Evolutionary conservation across 2,888 invertebrate species (phyloP), one percentile per base, ranked within the genome.

Genomic region (Andrena dorsata): DNA sequence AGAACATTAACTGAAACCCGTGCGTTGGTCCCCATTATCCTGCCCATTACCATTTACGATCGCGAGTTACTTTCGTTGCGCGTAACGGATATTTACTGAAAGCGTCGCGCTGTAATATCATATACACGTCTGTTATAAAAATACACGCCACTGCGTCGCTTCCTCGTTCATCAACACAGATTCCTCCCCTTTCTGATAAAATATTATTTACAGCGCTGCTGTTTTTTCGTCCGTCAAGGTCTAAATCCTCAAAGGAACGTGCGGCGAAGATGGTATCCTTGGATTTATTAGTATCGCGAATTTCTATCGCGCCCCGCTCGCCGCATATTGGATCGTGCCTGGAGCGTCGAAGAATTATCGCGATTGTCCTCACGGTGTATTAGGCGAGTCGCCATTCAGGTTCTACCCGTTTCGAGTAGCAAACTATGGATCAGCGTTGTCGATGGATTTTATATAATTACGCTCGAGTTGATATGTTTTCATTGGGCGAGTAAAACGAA

Each of bases 391-490:
- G 1, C 10, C 10, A 23, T 56, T 16, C 8, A 23, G 23, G 8
- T 2, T 70, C 2, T 47, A 20, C n/a, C 26, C 63, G 23, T 4
- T n/a, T 28, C 35, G 65, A 65, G 76, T 56, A 71, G 28, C 30
- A n/a, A 65, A 72, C 58, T 8, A 26, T 26, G 28, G 20, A n/a
- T 32, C 56, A 58, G 47, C 26, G 28, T 28, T 66, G 53, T 30
- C 60, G 60, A 73, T 49, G 28, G 60, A 66, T 74, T 70, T 61
- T 58, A 63, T 71, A 66, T 65, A 53, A 47, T 69, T 74, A 61
- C 56, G 7, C 32, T 64, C 41, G 32, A 66, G 47, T 32, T 58
- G 72, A 69, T 64, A 35, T 60, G 68, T 64, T 80, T 72, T 72
- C 56, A 68, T 56, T 7, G 51, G 30, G 64, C 35, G 49, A 56